Conservation (phyloP, 2,888 invertebrate species). For the Latheticus oryzae region DNA sequence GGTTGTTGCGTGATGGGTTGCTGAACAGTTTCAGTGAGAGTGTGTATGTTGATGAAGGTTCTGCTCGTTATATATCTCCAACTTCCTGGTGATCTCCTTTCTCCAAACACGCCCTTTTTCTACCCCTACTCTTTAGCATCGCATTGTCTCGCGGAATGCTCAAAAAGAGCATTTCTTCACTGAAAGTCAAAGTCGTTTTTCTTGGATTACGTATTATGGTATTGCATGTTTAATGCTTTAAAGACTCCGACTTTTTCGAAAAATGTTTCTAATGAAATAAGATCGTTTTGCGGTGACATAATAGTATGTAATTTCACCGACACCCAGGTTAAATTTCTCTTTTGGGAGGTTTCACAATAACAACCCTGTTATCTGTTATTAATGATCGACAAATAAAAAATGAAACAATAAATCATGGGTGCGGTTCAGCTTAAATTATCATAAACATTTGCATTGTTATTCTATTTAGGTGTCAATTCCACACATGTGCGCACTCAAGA, state of each 20-base stretch:
- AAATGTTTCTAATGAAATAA: conserved; percentile 18
- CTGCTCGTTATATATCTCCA: conserved; percentile 58
- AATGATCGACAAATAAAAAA: conserved; percentile 11
- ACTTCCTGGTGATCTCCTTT: conserved; percentile 62
- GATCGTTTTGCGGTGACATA: conserved; percentile 19
- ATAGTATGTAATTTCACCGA: conserved; percentile 16
- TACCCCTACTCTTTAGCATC: conserved; percentile 31
- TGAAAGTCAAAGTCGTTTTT: conserved; percentile 17
- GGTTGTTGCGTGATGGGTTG: conserved; percentile 45
- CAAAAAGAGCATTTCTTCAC: conserved; percentile 10
- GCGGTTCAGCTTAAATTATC: conserved; percentile 3
- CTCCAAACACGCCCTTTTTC: conserved; percentile 53
- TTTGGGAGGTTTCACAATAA: conserved; percentile 9
- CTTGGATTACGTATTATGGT: background rate
- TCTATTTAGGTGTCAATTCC: conserved; percentile 21
- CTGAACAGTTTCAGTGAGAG: conserved; percentile 53
- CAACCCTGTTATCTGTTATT: conserved; percentile 21
- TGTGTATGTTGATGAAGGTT: conserved; percentile 51
- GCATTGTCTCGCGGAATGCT: conserved; percentile 18
- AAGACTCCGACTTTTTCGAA: too few species aligned
- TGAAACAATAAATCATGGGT: conserved; percentile 21
- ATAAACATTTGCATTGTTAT: conserved; percentile 14
- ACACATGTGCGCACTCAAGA: conserved; percentile 5
- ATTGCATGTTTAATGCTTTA: too few species aligned
- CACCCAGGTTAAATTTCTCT: conserved; percentile 20